Evolutionary conservation across 2,888 invertebrate genomes (phyloP).

Genomic region (Agrypnus murinus): DNA sequence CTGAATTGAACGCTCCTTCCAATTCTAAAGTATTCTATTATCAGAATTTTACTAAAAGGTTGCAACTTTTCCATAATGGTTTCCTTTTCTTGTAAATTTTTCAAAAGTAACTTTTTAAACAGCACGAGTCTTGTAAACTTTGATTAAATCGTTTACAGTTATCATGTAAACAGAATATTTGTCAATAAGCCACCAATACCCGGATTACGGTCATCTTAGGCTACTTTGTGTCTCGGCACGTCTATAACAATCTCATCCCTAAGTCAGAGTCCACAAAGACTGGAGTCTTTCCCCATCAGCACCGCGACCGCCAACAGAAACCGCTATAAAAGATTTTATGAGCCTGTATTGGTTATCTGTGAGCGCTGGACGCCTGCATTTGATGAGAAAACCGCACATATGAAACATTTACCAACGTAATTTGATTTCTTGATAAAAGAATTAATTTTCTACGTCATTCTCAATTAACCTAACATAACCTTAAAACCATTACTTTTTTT

Average conservation of each 20-base stretch:
- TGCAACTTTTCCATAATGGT: no score
- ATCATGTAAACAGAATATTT: constrained; percentile 40
- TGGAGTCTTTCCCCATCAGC: constrained; percentile 31
- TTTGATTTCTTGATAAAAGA: constrained; percentile 52
- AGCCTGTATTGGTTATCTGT: constrained; percentile 62
- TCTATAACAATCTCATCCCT: constrained; percentile 43
- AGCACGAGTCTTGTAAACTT: no score
- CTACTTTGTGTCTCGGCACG: constrained; percentile 43
- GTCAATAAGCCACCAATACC: constrained; percentile 54
- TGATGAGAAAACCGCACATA: constrained; percentile 53
- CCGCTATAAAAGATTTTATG: constrained; percentile 62
- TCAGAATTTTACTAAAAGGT: no score
- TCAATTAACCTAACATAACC: constrained; percentile 35
- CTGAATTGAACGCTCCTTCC: no score
- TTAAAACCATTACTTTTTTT: not conserved
- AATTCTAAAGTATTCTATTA: no score
- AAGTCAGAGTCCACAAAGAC: constrained; percentile 44
- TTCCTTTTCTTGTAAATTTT: no score
- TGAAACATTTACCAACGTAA: constrained; percentile 51
- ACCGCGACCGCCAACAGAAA: constrained; percentile 47
- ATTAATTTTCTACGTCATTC: constrained; percentile 39
- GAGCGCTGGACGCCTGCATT: constrained; percentile 53
- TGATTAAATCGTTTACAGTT: constrained; percentile 16
- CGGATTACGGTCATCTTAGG: constrained; percentile 49
- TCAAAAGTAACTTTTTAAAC: no score